Evolutionary conservation across 2,797 vertebrate genomes (phyloP).

Genomic region (Dryobates pubescens): DNA sequence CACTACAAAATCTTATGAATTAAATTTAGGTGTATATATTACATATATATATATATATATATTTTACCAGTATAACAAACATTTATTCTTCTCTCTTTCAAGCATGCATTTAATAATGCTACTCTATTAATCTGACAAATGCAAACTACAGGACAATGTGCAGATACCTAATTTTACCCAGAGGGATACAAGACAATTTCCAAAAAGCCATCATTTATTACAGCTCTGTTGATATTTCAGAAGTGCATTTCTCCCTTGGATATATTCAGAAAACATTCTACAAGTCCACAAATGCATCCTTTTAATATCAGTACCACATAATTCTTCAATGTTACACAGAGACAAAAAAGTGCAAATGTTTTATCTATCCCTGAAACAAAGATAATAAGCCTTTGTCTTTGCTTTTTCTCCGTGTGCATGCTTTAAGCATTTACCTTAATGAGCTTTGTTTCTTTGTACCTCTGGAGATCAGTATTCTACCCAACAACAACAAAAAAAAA

Average conservation of each 20-base stretch:
- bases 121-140: constrained; percentile 72
- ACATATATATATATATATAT: too few relatives aligned
- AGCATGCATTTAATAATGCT: constrained; percentile 71
- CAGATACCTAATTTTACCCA: constrained; percentile 70
- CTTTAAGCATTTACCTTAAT: constrained; percentile 83
- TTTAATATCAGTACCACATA: constrained; percentile 72
- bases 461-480: constrained; percentile 82
- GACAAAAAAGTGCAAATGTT: constrained; percentile 66
- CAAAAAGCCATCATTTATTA: constrained; percentile 72
- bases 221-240: constrained; percentile 76
- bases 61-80: background rate
- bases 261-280: constrained; percentile 69
- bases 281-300: constrained; percentile 69
- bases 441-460: constrained; percentile 81
- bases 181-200: constrained; percentile 74
- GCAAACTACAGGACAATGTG: constrained; percentile 57
- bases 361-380: constrained; percentile 72
- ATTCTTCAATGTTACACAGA: constrained; percentile 66
- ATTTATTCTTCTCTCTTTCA: constrained; percentile 56
- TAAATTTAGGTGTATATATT: constrained; percentile 50
- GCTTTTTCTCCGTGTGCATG: background rate
- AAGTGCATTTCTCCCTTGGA: constrained; percentile 77
- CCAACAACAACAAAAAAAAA: constrained; percentile 76
- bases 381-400: constrained; percentile 77
- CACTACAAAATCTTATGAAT: background rate